Conservation (phyloP, 2,888 invertebrate species). For the Rapana venosa region DNA sequence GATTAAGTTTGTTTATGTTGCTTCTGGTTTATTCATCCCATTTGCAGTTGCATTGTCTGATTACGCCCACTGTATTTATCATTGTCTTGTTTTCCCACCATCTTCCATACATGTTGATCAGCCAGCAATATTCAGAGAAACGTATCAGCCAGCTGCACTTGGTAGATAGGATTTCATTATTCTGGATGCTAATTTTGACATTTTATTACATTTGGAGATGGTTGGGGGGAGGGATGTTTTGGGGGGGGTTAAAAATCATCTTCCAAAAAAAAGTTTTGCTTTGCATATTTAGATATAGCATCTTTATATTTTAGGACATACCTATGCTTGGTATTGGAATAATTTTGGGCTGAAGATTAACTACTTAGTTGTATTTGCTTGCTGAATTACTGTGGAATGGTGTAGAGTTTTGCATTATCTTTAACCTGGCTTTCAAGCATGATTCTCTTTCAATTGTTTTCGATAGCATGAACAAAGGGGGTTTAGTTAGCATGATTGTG, state of each 20-base stretch:
- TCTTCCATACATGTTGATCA: not conserved
- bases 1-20: not conserved
- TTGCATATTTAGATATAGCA: not conserved
- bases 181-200: not conserved
- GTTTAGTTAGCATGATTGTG: not conserved
- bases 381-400: not conserved
- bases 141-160: constrained; percentile 9
- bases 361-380: not conserved
- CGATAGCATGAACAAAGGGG: constrained; percentile 2
- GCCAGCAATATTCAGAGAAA: not conserved
- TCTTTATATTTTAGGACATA: not conserved
- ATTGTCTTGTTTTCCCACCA: constrained; percentile 1
- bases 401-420: not conserved
- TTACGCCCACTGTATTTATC: constrained; percentile 14
- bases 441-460: not conserved
- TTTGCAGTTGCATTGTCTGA: not conserved
- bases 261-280: not conserved
- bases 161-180: not conserved
- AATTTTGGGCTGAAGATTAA: not conserved
- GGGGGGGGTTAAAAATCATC: too few relatives aligned
- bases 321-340: not conserved
- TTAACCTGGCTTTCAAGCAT: not conserved
- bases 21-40: constrained; percentile 8
- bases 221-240: not conserved
- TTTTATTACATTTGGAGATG: not conserved